Evolutionary conservation across 2,888 invertebrate genomes (phyloP).

Genomic region (Zeuzera pyrina): DNA sequence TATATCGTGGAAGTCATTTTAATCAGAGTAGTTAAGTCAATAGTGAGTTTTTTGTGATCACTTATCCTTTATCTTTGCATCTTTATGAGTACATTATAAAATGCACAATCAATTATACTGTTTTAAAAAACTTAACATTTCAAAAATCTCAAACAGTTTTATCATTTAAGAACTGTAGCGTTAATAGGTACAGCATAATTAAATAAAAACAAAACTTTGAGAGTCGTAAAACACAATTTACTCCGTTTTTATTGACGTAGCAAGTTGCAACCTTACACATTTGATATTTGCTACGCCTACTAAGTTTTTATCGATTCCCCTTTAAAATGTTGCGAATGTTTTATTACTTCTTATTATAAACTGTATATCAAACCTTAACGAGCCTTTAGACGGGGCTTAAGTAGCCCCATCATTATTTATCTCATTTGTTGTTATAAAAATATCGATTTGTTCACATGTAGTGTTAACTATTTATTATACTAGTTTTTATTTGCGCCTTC

Average conservation of each 20-base stretch:
- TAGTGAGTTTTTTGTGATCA: too few species aligned
- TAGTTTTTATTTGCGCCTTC: not conserved
- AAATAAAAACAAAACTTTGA: constrained; percentile 13
- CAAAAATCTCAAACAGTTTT: too few species aligned
- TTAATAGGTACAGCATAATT: too few species aligned
- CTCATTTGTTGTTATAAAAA: constrained; percentile 49
- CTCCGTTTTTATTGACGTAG: constrained; percentile 33
- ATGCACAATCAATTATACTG: too few species aligned
- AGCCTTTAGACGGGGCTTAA: constrained; percentile 44
- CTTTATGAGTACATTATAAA: too few species aligned
- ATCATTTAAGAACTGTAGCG: too few species aligned
- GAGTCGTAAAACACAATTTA: constrained; percentile 58
- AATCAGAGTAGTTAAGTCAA: too few species aligned
- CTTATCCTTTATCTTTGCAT: too few species aligned
- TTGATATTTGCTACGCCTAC: constrained; percentile 46
- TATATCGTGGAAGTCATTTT: too few species aligned
- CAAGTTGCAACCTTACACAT: constrained; percentile 39
- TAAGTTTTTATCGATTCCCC: constrained; percentile 59
- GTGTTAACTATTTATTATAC: constrained; percentile 5
- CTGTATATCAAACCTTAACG: constrained; percentile 68
- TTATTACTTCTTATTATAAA: constrained; percentile 66
- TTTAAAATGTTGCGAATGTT: constrained; percentile 68
- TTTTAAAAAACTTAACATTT: too few species aligned
- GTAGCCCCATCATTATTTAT: constrained; percentile 67
- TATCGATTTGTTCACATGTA: constrained; percentile 27